A percentile compares a stretch with the other conserved stretches of the same genome.
phyloP scores from a whole-genome alignment of 2,113 vertebrate species.

The Muscicapa adusta region DNA sequence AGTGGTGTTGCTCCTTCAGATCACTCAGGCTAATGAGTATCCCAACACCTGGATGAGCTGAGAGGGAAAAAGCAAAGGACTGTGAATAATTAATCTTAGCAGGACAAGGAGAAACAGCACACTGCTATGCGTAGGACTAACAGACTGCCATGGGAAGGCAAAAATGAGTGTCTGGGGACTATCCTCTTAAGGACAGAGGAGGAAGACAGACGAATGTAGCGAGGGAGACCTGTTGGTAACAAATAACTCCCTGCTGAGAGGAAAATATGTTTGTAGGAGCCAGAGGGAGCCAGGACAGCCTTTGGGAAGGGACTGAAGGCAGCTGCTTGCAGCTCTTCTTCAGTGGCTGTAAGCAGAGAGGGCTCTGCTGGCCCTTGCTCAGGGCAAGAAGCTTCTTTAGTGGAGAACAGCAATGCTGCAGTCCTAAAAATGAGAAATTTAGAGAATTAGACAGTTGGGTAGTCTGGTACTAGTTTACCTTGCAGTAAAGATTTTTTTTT shows the following conservation, averaged over 20 bases:
- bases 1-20: neutral
- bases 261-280: neutral
- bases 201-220: neutral
- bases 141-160: neutral
- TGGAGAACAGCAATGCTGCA: neutral
- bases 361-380: neutral
- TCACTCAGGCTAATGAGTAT: rapidly evolving
- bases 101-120: neutral
- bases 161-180: neutral
- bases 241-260: neutral
- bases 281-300: neutral
- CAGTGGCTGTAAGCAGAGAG: neutral
- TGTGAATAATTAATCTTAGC: neutral
- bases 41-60: neutral
- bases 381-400: neutral
- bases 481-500: neutral
- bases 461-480: neutral
- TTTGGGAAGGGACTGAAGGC: neutral
- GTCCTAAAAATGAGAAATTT: neutral
- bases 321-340: neutral
- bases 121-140: neutral
- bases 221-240: neutral
- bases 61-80: neutral
- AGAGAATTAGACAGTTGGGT: neutral
- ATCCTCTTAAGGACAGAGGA: neutral